phyloP scores from a whole-genome alignment of 35 echinoderm and acorn worm species.

The Stichopus chloronotus region DNA sequence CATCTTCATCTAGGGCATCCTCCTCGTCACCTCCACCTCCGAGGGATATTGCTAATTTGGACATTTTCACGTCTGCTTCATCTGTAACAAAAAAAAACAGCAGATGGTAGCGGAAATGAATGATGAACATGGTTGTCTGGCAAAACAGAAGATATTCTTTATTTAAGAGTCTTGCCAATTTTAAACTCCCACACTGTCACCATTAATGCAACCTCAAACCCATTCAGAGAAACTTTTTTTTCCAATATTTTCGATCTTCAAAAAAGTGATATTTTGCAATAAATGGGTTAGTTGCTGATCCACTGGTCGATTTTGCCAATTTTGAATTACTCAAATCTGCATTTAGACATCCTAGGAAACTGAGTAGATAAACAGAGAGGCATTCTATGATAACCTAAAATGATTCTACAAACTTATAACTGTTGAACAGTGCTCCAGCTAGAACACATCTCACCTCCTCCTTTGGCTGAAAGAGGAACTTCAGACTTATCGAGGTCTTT shows the following conservation, averaged over 20 bases:
- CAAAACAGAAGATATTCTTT: neutral
- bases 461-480: slow-evolving; percentile 37
- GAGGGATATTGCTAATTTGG: slow-evolving; percentile 10
- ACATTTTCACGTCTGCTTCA: neutral
- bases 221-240: neutral
- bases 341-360: too few species aligned
- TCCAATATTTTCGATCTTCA: neutral
- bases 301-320: too few species aligned
- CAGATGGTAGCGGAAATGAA: neutral
- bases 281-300: neutral
- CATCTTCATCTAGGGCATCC: slow-evolving; percentile 55
- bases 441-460: slow-evolving; percentile 5
- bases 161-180: neutral
- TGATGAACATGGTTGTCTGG: neutral
- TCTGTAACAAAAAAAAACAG: neutral
- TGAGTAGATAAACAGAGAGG: too few species aligned
- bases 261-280: neutral
- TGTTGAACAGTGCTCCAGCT: too few species aligned
- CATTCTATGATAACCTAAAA: too few species aligned
- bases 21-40: slow-evolving; percentile 63
- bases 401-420: too few species aligned
- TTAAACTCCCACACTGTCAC: neutral
- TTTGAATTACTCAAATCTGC: too few species aligned
- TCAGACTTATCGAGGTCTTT: slow-evolving; percentile 66
- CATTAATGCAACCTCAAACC: neutral